Evolutionary conservation across 2,797 vertebrate genomes (phyloP).

Genomic region (Helicolenus hilgendorfi): DNA sequence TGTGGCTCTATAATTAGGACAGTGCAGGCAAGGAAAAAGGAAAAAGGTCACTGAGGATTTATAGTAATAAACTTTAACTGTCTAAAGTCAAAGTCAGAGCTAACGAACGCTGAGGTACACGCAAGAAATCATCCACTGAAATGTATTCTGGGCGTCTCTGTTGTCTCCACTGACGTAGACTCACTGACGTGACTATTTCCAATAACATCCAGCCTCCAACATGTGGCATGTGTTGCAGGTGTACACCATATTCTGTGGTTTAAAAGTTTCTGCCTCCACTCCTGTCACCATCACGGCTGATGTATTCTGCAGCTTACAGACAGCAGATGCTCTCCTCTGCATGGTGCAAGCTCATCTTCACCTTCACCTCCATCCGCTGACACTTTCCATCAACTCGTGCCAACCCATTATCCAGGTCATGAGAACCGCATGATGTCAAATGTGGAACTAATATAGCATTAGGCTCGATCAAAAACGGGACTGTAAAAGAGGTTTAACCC

Average conservation of each 20-base stretch:
- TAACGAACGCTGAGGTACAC: not conserved
- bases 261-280: conserved; percentile 25
- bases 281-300: conserved; percentile 16
- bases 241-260: conserved; percentile 17
- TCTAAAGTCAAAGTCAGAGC: conserved; percentile 7
- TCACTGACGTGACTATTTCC: not conserved
- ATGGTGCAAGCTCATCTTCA: conserved; percentile 47
- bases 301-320: conserved; percentile 34
- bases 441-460: not conserved
- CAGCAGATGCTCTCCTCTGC: conserved; percentile 67
- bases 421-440: not conserved
- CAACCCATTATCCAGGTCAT: not conserved
- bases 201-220: not conserved
- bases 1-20: conserved; percentile 48
- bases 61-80: conserved; percentile 17
- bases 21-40: not conserved
- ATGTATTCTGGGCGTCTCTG: not conserved
- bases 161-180: not conserved
- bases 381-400: not conserved
- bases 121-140: not conserved
- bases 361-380: conserved; percentile 36
- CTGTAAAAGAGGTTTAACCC: not conserved
- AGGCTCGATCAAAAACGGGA: not conserved
- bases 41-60: conserved; percentile 55
- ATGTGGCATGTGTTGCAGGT: conserved; percentile 22